These are phyloP conservation scores for Lophius americanus DNA, from an alignment of 2,797 vertebrate genomes.

Conservation along the genomic window DNA sequence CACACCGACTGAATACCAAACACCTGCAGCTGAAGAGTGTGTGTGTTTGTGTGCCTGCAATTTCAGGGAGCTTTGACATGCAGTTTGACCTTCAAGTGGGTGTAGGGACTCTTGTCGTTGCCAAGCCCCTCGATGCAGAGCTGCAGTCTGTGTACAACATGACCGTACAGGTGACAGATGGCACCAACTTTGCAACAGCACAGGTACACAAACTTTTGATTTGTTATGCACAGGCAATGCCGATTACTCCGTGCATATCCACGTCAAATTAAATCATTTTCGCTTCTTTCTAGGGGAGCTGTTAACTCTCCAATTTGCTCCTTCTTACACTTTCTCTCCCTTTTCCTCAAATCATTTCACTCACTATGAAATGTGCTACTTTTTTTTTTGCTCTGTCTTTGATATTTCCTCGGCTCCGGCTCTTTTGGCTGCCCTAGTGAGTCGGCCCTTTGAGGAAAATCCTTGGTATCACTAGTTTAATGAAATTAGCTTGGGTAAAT, in stretches of 20 bases:
- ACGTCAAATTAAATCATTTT: conserved; percentile 57
- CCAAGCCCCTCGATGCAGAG: conserved; percentile 94
- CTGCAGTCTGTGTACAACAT: conserved; percentile 93
- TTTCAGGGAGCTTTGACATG: conserved; percentile 92
- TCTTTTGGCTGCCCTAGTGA: conserved; percentile 29
- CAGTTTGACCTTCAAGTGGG: conserved; percentile 93
- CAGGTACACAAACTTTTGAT: conserved; percentile 83
- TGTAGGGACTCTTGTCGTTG: conserved; percentile 90
- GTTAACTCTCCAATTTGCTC: conserved; percentile 35
- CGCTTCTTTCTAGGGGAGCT: conserved; percentile 39
- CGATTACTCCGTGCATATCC: conserved; percentile 33
- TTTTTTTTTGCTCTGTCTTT: conserved; percentile 51
- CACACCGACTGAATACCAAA: conserved; percentile 57
- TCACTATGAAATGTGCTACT: conserved; percentile 60
- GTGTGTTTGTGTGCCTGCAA: conserved; percentile 37
- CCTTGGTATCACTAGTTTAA: conserved; percentile 54
- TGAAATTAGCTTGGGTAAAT: conserved; percentile 47
- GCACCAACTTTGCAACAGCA: conserved; percentile 88
- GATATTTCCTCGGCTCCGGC: conserved; percentile 33
- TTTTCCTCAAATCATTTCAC: conserved; percentile 52
- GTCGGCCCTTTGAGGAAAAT: conserved; percentile 42
- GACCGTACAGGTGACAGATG: conserved; percentile 95
- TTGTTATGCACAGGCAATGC: conserved; percentile 35
- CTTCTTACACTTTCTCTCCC: conserved; percentile 16
- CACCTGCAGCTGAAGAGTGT: conserved; percentile 25